Evolutionary conservation across 2,113 vertebrate species (phyloP).

Genomic region (Azemiops feae): DNA sequence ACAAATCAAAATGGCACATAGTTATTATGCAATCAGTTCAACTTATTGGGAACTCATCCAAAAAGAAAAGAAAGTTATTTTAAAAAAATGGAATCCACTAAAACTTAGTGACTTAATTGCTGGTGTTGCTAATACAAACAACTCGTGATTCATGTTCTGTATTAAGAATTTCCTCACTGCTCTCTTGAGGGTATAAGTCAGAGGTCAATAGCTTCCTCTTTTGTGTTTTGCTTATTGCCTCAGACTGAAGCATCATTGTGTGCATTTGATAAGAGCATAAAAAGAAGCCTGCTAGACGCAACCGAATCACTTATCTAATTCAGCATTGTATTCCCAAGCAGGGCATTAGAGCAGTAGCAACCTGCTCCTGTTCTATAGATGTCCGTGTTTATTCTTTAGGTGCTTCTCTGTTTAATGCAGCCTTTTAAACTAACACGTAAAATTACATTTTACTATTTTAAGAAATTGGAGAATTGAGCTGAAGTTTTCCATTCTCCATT

Average conservation of each 20-base stretch:
- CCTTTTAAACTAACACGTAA: not conserved
- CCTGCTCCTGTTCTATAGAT: not conserved
- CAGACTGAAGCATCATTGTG: not conserved
- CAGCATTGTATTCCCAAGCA: not conserved
- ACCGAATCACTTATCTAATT: not conserved
- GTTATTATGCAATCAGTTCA: not conserved
- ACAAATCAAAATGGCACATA: not conserved
- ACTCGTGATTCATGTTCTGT: not conserved
- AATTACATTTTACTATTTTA: not conserved
- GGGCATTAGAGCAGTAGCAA: not conserved
- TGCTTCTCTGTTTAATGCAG: not conserved
- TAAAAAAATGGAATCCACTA: not conserved
- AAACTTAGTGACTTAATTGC: not conserved
- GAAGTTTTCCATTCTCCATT: not conserved
- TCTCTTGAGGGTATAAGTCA: not conserved
- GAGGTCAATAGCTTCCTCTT: not conserved
- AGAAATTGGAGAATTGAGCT: not conserved
- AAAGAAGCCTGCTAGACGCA: not conserved
- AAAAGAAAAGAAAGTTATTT: not conserved
- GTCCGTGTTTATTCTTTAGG: not conserved
- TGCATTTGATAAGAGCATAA: not conserved
- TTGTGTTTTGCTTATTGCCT: not conserved
- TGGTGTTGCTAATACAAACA: not conserved
- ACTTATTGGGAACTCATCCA: not conserved
- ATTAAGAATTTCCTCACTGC: constrained; percentile 23